Conservation (phyloP, 2,113 vertebrate genomes). For the Tachysurus fulvidraco region DNA sequence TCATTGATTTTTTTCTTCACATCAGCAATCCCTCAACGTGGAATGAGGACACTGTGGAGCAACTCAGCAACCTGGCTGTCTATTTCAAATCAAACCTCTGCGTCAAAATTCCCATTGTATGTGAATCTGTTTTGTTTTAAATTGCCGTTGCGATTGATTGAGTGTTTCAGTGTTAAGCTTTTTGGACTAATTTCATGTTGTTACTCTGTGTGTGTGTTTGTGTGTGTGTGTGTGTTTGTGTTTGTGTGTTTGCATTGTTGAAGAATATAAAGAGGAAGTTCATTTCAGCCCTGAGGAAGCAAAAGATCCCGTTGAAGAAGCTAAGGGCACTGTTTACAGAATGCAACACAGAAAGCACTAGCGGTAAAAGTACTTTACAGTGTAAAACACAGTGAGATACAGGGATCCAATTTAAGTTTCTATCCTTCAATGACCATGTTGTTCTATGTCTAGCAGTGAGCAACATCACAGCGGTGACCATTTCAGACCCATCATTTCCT, state of each 20-base stretch:
- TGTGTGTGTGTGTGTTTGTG: not conserved
- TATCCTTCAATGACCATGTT: not conserved
- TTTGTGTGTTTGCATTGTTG: not conserved
- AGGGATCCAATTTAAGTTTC: not conserved
- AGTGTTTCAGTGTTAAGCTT: not conserved
- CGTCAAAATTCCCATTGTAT: slow-evolving; percentile 41
- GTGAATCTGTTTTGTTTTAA: not conserved
- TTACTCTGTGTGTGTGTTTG: not conserved
- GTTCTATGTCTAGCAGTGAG: slow-evolving; percentile 21
- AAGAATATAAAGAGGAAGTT: not conserved
- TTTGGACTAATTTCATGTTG: not conserved
- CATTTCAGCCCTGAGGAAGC: too few relatives aligned
- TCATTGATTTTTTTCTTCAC: not conserved
- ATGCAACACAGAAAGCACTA: too few relatives aligned
- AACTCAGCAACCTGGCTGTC: slow-evolving; percentile 61
- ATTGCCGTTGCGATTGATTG: not conserved
- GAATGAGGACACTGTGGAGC: slow-evolving; percentile 57
- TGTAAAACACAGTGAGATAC: not conserved
- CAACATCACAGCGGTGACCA: slow-evolving; percentile 59
- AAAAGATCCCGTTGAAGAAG: too few relatives aligned
- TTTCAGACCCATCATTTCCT: slow-evolving; percentile 59
- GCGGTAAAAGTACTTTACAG: not conserved
- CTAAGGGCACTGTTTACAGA: too few relatives aligned
- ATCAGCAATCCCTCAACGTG: slow-evolving; percentile 57
- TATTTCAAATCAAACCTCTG: slow-evolving; percentile 63